Evolutionary conservation across 2,888 invertebrate genomes (phyloP).

Genomic region (Elegia similella): DNA sequence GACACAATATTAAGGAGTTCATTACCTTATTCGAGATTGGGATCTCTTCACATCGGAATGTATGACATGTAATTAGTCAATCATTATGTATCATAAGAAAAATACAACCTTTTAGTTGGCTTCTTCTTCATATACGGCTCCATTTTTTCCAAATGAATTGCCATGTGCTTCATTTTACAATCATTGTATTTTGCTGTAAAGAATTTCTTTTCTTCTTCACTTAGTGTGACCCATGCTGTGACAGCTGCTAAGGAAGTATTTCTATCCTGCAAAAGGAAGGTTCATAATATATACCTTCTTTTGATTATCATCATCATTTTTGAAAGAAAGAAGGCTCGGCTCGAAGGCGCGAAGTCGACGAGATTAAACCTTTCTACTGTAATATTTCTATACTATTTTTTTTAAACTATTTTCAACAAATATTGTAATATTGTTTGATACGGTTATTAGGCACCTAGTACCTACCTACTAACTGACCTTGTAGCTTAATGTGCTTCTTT

Average conservation of each 20-base stretch:
- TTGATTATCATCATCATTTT: not conserved
- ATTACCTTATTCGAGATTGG: no score
- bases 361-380: no score
- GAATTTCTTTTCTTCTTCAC: slow-evolving; percentile 44
- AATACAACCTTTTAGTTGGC: slow-evolving; percentile 23
- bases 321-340: not conserved
- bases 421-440: no score
- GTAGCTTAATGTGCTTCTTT: slow-evolving; percentile 31
- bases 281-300: not conserved
- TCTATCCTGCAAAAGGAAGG: slow-evolving; percentile 37
- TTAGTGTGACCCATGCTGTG: slow-evolving; percentile 59
- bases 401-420: no score
- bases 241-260: slow-evolving; percentile 44
- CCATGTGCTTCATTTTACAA: slow-evolving; percentile 36
- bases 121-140: slow-evolving; percentile 53
- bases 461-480: slow-evolving; percentile 29
- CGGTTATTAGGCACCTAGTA: no score
- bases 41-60: no score
- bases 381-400: no score
- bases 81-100: no score
- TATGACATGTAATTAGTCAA: no score
- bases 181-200: slow-evolving; percentile 46
- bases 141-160: slow-evolving; percentile 45
- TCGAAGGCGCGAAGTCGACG: no score
- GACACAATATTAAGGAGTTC: no score